Percentiles rank a stretch among this genome's conserved stretches.
Conservation (phyloP, 2,888 invertebrate species). For the Spodoptera littoralis region DNA sequence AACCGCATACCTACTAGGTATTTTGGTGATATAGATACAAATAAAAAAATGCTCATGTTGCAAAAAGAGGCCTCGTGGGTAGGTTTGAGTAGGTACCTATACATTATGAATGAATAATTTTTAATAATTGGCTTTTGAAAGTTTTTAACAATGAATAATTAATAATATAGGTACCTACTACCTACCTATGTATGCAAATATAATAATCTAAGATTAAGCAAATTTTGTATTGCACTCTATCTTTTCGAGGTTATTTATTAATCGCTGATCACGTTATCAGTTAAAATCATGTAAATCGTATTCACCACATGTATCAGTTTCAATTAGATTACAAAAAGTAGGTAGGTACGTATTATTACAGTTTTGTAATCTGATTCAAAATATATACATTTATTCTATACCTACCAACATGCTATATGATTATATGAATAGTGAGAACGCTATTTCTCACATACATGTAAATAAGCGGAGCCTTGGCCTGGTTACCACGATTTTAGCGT, state of each 20-base stretch:
- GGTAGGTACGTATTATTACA: conserved; percentile 11
- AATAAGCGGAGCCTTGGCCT: conserved; percentile 86
- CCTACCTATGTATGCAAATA: no score
- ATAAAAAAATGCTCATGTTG: conserved; percentile 2
- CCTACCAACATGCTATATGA: conserved; percentile 41
- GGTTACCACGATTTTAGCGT: conserved; percentile 87
- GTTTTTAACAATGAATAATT: no score
- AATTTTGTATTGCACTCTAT: no score
- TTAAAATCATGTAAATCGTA: conserved; percentile 18
- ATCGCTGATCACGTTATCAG: background rate
- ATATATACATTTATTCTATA: conserved; percentile 40
- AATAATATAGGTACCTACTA: no score
- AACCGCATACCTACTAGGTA: conserved; percentile 30
- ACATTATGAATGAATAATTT: no score
- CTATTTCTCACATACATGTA: conserved; percentile 87
- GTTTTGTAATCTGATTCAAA: conserved; percentile 37
- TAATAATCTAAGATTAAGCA: no score
- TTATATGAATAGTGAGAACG: conserved; percentile 69
- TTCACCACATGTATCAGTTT: conserved; percentile 15
- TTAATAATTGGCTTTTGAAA: no score
- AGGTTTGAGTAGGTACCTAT: no score
- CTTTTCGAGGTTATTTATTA: conserved; percentile 4
- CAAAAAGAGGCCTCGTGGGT: background rate
- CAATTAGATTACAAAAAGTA: conserved; percentile 18
- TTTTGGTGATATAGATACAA: conserved; percentile 20